phyloP scores from a whole-genome alignment of 2,113 vertebrate genomes.

The Aepyceros melampus region DNA sequence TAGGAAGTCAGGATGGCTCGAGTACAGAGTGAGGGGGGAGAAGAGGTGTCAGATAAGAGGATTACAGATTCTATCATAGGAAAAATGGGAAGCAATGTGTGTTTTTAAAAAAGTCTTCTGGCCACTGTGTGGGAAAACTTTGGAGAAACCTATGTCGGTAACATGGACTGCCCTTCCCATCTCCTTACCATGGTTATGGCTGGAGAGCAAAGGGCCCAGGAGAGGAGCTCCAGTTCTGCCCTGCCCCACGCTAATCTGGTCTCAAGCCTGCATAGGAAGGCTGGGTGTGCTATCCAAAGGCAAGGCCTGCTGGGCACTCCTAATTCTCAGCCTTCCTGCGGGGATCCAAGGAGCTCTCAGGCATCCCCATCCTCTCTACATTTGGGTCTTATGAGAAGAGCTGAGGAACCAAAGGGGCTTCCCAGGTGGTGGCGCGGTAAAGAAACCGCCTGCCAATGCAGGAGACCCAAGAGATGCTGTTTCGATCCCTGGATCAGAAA shows the following conservation, averaged over 20 bases:
- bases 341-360: background rate
- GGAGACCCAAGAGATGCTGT: background rate
- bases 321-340: background rate
- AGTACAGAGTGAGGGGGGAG: background rate
- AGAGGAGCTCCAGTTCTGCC: background rate
- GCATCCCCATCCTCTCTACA: background rate
- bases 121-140: background rate
- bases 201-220: background rate
- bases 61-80: background rate
- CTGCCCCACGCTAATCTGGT: rapidly evolving
- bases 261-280: background rate
- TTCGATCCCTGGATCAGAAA: background rate
- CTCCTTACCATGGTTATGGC: background rate
- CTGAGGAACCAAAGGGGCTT: background rate
- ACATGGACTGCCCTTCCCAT: background rate
- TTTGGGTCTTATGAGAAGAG: background rate
- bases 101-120: background rate
- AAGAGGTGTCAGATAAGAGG: background rate
- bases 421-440: background rate
- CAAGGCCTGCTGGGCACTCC: background rate
- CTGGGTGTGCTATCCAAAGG: background rate
- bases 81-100: background rate
- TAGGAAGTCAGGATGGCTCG: background rate
- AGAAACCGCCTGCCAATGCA: background rate
- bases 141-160: background rate